phyloP scores from a whole-genome alignment of 2,113 vertebrate species.

The Onychostruthus taczanowskii region DNA sequence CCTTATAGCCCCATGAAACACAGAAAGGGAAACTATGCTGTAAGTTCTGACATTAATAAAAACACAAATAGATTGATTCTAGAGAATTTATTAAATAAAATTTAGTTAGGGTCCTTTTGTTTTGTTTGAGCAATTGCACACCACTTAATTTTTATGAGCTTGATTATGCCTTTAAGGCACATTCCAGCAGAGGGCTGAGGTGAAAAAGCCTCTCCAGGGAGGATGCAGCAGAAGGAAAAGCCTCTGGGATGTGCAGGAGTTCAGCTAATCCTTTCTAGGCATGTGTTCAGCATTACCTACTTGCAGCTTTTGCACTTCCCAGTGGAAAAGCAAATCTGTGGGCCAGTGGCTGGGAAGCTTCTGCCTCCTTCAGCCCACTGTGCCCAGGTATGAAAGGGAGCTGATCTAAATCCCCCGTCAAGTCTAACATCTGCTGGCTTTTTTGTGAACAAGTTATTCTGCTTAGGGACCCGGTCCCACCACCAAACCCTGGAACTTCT shows the following conservation, averaged over 20 bases:
- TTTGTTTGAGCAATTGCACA: constrained; percentile 1
- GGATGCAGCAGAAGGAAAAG: constrained; percentile 29
- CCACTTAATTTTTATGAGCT: constrained; percentile 62
- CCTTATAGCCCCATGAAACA: not conserved
- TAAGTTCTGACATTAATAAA: constrained; percentile 40
- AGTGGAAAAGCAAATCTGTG: not conserved
- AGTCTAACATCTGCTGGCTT: not conserved
- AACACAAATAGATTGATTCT: constrained; percentile 39
- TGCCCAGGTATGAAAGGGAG: not conserved
- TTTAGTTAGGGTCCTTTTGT: constrained; percentile 15
- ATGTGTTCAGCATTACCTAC: not conserved
- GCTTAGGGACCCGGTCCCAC: not conserved
- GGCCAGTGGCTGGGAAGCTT: not conserved
- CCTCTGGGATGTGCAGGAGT: constrained; percentile 30
- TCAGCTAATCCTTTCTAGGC: constrained; percentile 43
- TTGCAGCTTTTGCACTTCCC: not conserved
- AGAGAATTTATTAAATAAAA: constrained; percentile 43
- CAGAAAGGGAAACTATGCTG: not conserved
- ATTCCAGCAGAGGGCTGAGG: constrained; percentile 42
- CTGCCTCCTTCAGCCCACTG: not conserved
- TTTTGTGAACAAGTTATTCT: not conserved
- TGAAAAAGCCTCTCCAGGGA: constrained; percentile 48
- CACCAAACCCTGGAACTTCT: not conserved
- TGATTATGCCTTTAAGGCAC: constrained; percentile 40
- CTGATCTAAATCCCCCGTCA: not conserved